Evolutionary conservation across 2,888 invertebrate genomes (phyloP).

Genomic region (Ormyrus labotus): DNA sequence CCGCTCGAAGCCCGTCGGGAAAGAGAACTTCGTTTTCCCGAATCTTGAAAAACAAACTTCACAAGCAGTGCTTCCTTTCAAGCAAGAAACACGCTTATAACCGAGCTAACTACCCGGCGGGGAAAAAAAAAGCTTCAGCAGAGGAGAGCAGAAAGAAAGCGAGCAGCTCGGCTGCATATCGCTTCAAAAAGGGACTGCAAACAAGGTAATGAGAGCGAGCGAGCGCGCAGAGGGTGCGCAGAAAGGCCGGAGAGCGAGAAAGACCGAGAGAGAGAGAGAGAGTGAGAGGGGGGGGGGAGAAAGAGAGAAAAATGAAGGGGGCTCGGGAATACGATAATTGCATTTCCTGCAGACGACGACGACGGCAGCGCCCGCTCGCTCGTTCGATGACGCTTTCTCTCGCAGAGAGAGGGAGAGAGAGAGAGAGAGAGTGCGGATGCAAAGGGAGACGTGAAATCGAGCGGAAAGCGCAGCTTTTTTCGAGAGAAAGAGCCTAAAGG

Average conservation of each 20-base stretch:
- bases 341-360: constrained; percentile 58
- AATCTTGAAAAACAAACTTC: not conserved
- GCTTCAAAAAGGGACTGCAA: constrained; percentile 30
- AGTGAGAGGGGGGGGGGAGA: constrained; percentile 19
- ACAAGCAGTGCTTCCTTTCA: not conserved
- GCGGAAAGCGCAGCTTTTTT: not conserved
- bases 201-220: constrained; percentile 47
- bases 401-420: not conserved
- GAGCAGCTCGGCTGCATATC: not conserved
- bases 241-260: not conserved
- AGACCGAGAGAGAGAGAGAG: constrained; percentile 38
- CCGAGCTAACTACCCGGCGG: not conserved
- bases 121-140: not conserved
- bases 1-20: no score
- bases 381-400: not conserved
- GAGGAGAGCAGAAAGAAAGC: not conserved
- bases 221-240: constrained; percentile 10
- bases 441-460: no score
- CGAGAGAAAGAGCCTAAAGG: not conserved
- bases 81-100: not conserved
- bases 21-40: not conserved
- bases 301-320: constrained; percentile 50
- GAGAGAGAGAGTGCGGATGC: not conserved
- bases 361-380: no score
- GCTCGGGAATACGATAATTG: constrained; percentile 61